These are phyloP conservation scores for Ornithoptera priamus DNA, from an alignment of 2,888 invertebrate genomes.

Conservation along the genomic window DNA sequence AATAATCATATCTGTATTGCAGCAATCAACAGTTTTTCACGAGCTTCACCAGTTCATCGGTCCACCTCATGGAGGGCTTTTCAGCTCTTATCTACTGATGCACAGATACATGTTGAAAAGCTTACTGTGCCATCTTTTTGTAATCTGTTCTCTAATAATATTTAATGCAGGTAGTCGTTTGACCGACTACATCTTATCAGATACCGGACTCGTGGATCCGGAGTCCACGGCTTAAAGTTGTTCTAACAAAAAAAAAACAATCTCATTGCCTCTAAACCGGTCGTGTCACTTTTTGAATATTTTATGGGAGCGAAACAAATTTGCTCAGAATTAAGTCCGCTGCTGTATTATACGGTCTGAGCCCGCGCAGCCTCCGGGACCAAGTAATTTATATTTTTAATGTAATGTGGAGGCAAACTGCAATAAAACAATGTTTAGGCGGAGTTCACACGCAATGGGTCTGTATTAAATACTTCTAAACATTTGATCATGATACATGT, in stretches of 20 bases:
- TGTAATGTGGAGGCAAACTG: slow-evolving; percentile 22
- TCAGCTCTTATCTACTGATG: no score
- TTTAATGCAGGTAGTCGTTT: no score
- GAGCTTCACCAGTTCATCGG: no score
- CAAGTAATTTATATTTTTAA: slow-evolving; percentile 46
- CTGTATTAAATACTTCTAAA: no score
- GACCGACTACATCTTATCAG: no score
- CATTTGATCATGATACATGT: no score
- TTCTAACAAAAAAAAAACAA: slow-evolving; percentile 21
- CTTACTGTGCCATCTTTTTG: neutral
- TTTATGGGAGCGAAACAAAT: slow-evolving; percentile 35
- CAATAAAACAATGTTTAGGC: slow-evolving; percentile 25
- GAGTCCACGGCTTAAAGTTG: neutral
- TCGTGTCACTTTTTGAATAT: slow-evolving; percentile 29
- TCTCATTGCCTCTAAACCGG: slow-evolving; percentile 29
- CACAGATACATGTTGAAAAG: no score
- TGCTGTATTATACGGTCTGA: slow-evolving; percentile 23
- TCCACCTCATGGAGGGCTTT: no score
- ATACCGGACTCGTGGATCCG: no score
- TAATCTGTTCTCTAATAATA: slow-evolving; percentile 24
- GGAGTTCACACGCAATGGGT: slow-evolving; percentile 5
- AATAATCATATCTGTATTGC: no score
- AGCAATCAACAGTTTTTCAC: no score
- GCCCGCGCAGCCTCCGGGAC: slow-evolving; percentile 33
- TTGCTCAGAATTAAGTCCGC: slow-evolving; percentile 35